Conservation (phyloP, 2,113 vertebrate genomes). For the Anolis sagrei region DNA sequence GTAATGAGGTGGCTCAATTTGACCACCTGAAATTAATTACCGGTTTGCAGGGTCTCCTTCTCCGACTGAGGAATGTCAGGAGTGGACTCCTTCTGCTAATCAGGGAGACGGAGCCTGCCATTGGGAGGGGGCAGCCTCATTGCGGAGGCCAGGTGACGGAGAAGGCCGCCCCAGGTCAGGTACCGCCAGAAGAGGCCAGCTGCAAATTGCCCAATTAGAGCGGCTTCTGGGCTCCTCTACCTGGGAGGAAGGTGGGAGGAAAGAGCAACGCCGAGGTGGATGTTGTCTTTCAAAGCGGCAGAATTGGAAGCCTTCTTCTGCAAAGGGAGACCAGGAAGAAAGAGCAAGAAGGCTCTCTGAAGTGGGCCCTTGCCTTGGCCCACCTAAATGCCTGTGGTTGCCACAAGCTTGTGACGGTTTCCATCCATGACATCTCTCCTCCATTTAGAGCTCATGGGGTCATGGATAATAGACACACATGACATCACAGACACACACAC, state of each 20-base stretch:
- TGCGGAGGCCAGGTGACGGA: conserved; percentile 22
- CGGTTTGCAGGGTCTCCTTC: background rate
- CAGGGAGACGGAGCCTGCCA: background rate
- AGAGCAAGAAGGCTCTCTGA: background rate
- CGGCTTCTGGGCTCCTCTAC: conserved; percentile 1
- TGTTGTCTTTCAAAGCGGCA: background rate
- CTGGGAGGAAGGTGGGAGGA: conserved; percentile 40
- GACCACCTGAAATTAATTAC: conserved; percentile 1
- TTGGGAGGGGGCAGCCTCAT: conserved; percentile 18
- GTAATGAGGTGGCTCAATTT: background rate
- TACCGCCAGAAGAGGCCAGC: background rate
- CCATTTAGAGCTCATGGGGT: background rate
- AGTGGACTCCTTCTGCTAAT: background rate
- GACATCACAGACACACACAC: too few relatives aligned
- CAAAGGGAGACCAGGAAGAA: conserved; percentile 30
- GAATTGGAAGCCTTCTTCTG: conserved; percentile 26
- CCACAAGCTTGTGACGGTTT: conserved; percentile 56
- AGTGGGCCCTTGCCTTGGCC: conserved; percentile 7
- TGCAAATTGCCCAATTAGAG: conserved; percentile 1
- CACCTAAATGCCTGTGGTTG: conserved; percentile 42
- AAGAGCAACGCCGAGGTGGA: background rate
- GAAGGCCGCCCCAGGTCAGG: background rate
- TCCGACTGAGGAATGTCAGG: background rate
- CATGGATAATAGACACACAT: background rate
- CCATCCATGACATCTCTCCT: conserved; percentile 57